Percentiles rank a stretch among this genome's conserved stretches.
Evolutionary conservation across 1,140 invertebrate species (phyloP).

Genomic region (Zelostemma sp.): DNA sequence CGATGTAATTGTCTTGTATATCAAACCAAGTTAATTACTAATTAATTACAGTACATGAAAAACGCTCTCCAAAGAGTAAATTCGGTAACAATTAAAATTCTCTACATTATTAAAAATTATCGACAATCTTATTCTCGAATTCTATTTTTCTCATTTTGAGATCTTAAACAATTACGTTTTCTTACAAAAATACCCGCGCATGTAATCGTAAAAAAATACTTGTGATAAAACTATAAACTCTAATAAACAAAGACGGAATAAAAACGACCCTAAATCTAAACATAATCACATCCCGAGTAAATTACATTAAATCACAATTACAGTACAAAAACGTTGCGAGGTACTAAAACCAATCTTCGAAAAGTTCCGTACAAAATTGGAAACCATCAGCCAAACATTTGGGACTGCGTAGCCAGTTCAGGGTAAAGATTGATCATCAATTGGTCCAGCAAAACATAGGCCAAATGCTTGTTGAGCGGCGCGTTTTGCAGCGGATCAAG

Average conservation of each 20-base stretch:
- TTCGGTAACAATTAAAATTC: no score
- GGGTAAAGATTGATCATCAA: constrained; percentile 68
- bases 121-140: no score
- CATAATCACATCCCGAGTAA: background rate
- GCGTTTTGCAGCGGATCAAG: constrained; percentile 62
- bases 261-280: no score
- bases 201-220: no score
- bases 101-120: no score
- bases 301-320: background rate
- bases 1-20: no score
- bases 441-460: constrained; percentile 68
- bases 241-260: no score
- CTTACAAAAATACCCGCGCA: background rate
- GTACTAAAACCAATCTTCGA: background rate
- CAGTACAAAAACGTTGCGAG: background rate
- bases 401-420: constrained; percentile 55
- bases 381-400: constrained; percentile 17
- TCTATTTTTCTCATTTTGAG: no score
- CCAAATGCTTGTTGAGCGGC: constrained; percentile 66
- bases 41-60: no score
- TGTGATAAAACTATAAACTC: no score
- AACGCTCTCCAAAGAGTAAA: no score
- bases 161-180: background rate
- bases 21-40: no score
- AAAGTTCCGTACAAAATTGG: background rate